Evolutionary conservation across 2,113 vertebrate species (phyloP).

Genomic region (Hiodon alosoides): DNA sequence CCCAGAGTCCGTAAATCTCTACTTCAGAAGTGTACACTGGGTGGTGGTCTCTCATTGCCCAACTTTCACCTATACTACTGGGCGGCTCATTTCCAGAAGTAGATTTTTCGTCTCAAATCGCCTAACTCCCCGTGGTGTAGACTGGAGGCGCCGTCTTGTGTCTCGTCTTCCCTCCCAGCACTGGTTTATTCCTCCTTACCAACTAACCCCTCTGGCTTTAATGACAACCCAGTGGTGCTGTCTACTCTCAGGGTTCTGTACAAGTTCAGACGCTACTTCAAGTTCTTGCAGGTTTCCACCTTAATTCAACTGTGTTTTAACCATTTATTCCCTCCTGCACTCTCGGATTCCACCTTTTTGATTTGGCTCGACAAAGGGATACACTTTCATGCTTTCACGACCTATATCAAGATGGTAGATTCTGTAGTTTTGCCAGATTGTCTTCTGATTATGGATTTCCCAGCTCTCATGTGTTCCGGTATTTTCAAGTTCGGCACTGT

Average conservation of each 20-base stretch:
- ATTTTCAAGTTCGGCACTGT: not conserved
- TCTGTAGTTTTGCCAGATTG: constrained; percentile 9
- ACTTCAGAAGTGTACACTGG: not conserved
- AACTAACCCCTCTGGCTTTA: constrained; percentile 1
- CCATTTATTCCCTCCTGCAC: constrained; percentile 7
- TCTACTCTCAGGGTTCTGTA: constrained; percentile 18
- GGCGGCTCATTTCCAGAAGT: not conserved
- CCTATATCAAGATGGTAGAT: constrained; percentile 12
- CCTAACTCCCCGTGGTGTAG: not conserved
- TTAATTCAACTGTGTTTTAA: constrained; percentile 6
- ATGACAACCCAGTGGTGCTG: not conserved
- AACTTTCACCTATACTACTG: not conserved
- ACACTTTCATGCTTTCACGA: constrained; percentile 13
- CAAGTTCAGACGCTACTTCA: constrained; percentile 18
- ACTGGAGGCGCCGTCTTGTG: not conserved
- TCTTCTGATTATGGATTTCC: constrained; percentile 7
- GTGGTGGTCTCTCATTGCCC: not conserved
- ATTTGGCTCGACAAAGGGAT: not conserved
- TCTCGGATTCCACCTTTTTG: not conserved
- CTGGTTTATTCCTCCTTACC: constrained; percentile 12
- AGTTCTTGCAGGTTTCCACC: not conserved
- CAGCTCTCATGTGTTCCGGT: not conserved
- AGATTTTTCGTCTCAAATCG: not conserved
- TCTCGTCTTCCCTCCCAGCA: not conserved
- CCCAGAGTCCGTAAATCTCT: not conserved